phyloP scores from a whole-genome alignment of 2,797 vertebrate species.

The Thalassophryne amazonica region DNA sequence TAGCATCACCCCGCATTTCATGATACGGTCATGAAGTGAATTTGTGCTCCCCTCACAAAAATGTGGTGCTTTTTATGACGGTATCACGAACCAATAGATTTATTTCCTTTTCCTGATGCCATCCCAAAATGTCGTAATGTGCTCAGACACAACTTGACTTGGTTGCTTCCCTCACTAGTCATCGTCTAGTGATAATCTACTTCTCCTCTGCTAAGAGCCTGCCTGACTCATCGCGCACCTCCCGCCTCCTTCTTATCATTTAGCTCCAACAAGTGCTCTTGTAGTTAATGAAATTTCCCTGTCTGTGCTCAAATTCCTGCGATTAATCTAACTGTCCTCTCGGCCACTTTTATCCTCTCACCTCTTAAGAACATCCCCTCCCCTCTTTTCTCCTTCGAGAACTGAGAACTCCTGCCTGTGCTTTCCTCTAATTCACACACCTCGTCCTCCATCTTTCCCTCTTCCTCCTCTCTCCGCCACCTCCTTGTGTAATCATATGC shows the following conservation, averaged over 20 bases:
- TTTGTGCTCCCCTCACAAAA: too few species aligned
- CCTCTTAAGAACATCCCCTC: constrained; percentile 58
- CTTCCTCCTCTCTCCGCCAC: not conserved
- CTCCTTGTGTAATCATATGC: constrained; percentile 75
- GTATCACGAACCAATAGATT: too few species aligned
- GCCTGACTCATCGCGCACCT: constrained; percentile 8
- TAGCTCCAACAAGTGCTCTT: constrained; percentile 74
- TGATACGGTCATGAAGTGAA: too few species aligned
- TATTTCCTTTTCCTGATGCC: too few species aligned
- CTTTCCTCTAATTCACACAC: not conserved
- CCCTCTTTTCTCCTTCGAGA: constrained; percentile 24
- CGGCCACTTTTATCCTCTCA: constrained; percentile 58
- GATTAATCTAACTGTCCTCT: constrained; percentile 68
- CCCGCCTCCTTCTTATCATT: constrained; percentile 62
- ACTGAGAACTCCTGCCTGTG: constrained; percentile 21
- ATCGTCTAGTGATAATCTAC: too few species aligned
- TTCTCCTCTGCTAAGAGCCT: constrained; percentile 13
- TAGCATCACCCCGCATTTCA: too few species aligned
- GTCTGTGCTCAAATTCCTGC: constrained; percentile 71
- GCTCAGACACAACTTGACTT: too few species aligned
- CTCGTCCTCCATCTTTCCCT: constrained; percentile 5
- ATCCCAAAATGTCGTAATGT: too few species aligned
- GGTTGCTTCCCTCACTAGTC: too few species aligned
- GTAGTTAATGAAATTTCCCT: constrained; percentile 73
- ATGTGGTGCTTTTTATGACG: too few species aligned